Evolutionary conservation across 2,888 invertebrate genomes (phyloP), one percentile per base, ranked within the genome.

Genomic region (Melinaea menophilus): DNA sequence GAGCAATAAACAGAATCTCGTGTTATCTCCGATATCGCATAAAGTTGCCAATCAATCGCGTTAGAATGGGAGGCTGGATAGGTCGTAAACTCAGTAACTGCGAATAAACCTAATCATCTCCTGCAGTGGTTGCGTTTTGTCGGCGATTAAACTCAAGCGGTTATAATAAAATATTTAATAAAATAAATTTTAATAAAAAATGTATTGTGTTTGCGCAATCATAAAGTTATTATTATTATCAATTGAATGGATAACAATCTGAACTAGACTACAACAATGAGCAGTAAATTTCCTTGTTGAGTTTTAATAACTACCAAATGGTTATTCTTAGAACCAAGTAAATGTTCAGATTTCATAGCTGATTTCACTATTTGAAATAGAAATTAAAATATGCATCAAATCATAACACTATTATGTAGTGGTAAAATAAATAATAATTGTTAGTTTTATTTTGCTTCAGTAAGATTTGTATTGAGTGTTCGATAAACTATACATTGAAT

Each of bases 11-110:
- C 55, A 63, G 5, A 47, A 46, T 46, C 58, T 55, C 59, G 34
- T 48, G 61, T 61, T 55, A 61, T 64, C 54, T 59, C 56, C 56
- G 58, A 58, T 58, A 55, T 54, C 41, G 61, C 58, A 66, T 63
- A 66, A 58, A 66, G 55, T 66, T 63, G 58, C 66, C 63, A 61
- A 67, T 63, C 65, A 61, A 60, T 41, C 31, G 35, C 41, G 51
- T 51, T 51, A 51, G 31, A 7, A 22, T 31, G 31, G 51, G 31
- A 31, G 5, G 51, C 51, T 51, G 51, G 51, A 11, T 51, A 31
- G 51, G 31, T 51, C 31, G 31, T 51, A 51, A 51, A 51, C 51
- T 51, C 9, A 22, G 31, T 51, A 31, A 51, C 31, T 3, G 31
- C 31, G 51, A 31, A 51, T 51, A 31, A 51, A 51, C 9, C 7